These are phyloP conservation scores for Dasyornis broadbenti DNA, from an alignment of 2,113 vertebrate species.

Conservation along the genomic window DNA sequence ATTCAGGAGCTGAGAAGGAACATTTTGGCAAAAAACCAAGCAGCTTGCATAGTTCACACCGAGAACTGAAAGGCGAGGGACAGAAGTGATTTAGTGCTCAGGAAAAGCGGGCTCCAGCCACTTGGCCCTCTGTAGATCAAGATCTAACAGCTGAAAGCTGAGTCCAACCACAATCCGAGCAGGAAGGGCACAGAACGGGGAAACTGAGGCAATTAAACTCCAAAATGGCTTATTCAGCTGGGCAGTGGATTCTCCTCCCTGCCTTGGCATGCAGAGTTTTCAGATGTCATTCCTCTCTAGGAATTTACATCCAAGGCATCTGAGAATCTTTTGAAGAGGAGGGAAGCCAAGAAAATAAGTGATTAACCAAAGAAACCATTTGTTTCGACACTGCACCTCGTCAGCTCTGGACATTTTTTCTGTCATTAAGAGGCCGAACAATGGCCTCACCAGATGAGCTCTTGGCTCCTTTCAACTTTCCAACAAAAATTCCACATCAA, in stretches of 20 bases:
- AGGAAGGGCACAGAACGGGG: neutral
- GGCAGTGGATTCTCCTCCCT: neutral
- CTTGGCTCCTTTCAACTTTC: neutral
- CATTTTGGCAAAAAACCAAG: neutral
- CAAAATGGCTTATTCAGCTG: neutral
- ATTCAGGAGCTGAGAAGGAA: neutral
- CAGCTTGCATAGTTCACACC: neutral
- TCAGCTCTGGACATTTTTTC: neutral
- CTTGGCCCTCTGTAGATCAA: neutral
- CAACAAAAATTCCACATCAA: neutral
- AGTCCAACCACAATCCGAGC: neutral
- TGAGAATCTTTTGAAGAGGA: neutral
- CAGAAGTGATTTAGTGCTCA: neutral
- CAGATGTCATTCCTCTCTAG: neutral
- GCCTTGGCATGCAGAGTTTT: fast-evolving
- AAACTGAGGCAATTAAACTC: neutral
- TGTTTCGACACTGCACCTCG: neutral
- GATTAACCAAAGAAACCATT: neutral
- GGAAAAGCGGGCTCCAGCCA: neutral
- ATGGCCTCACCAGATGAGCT: neutral
- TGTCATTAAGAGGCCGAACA: neutral
- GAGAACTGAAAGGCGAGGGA: neutral
- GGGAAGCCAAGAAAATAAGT: neutral
- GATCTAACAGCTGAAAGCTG: neutral
- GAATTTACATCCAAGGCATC: neutral